These are phyloP conservation scores for Noctua janthe DNA, from an alignment of 2,888 invertebrate genomes.

Conservation along the genomic window DNA sequence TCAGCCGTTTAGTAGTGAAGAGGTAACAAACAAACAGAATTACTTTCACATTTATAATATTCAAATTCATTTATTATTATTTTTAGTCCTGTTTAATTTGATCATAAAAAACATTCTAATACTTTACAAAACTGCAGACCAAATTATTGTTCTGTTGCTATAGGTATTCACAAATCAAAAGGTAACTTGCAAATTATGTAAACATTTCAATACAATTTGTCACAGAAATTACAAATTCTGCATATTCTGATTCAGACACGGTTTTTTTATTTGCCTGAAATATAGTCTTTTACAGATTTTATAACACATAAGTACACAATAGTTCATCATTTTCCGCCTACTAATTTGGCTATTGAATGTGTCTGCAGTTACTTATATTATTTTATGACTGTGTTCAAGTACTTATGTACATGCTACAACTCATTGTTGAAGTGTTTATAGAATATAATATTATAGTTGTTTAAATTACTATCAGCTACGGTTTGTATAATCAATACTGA, in stretches of 20 bases:
- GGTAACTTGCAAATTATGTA: background rate
- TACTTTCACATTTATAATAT: background rate
- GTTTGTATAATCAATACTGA: background rate
- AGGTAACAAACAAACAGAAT: background rate
- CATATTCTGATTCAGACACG: background rate
- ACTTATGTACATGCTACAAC: background rate
- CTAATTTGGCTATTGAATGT: background rate
- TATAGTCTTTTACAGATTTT: too few species aligned
- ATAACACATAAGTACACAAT: too few species aligned
- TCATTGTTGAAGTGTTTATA: conserved; percentile 3
- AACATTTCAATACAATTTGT: conserved; percentile 9
- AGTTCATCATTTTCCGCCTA: too few species aligned
- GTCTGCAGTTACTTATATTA: background rate
- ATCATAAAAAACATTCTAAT: background rate
- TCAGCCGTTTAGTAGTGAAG: background rate
- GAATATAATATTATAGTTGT: background rate
- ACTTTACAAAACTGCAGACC: background rate
- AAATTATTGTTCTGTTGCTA: background rate
- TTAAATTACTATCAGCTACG: background rate
- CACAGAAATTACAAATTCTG: background rate
- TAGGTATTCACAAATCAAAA: background rate
- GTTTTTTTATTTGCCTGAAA: too few species aligned
- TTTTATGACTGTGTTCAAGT: background rate
- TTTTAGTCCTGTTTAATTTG: too few species aligned
- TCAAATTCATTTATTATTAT: too few species aligned